Evolutionary conservation across 2,113 vertebrate species (phyloP).

Genomic region (Podilymbus podiceps): DNA sequence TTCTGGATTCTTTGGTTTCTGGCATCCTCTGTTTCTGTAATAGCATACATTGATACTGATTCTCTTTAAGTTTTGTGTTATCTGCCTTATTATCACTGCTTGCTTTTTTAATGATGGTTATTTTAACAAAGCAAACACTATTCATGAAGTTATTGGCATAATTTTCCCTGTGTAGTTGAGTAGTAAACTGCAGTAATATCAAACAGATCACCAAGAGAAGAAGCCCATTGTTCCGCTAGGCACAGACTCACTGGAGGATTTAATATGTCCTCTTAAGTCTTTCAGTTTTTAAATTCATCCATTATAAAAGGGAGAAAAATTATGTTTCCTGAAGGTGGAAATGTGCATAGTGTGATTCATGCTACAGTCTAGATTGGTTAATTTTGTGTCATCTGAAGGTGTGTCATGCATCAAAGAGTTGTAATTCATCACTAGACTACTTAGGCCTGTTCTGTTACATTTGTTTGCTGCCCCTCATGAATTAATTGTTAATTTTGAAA

Average conservation of each 20-base stretch:
- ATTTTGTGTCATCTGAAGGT: not conserved
- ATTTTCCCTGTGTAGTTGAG: not conserved
- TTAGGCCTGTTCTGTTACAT: not conserved
- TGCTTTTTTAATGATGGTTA: not conserved
- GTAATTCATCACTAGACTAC: not conserved
- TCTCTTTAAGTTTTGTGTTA: not conserved
- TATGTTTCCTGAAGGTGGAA: not conserved
- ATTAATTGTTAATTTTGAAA: not conserved
- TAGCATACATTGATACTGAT: not conserved
- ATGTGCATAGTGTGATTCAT: not conserved
- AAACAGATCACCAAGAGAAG: not conserved
- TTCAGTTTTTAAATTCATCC: not conserved
- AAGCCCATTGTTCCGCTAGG: not conserved
- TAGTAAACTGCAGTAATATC: not conserved
- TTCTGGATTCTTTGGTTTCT: not conserved
- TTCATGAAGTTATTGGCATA: not conserved
- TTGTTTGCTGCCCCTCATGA: not conserved
- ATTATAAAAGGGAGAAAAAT: not conserved
- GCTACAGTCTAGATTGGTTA: not conserved
- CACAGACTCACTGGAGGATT: not conserved
- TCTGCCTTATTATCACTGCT: not conserved
- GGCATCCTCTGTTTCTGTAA: not conserved
- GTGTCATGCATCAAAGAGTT: not conserved
- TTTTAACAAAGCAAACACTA: not conserved
- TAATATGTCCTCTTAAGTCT: not conserved